Base-by-base conservation (phyloP, 2,888 invertebrate genomes). In the Chromoteleia sp. region DNA sequence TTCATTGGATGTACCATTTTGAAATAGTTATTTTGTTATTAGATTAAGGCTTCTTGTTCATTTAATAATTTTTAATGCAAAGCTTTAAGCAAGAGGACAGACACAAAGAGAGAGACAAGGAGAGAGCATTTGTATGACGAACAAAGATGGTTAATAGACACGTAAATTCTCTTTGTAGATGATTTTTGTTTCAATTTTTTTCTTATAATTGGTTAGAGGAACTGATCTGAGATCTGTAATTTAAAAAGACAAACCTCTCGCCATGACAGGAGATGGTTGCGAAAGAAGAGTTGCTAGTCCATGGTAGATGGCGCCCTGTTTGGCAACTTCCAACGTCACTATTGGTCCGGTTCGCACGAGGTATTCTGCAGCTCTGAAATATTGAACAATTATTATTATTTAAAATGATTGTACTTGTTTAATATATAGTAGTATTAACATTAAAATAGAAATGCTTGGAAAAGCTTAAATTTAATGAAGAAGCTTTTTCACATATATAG, bases 301-400 rank as follows among this genome's bases (percentile, higher is more conserved):
- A 92, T 99, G 99, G 91, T 97, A 96, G 88, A 98, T 96, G 58
- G 99, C 99, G 58, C 98, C 99, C 92, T 99, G 98, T 92, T 99
- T 99, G 19, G 98, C 98, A 78, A 99, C 99, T 92, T 98, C 98
- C 83, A 99, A 92, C 5, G 97, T 96, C 25, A 99, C 99, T 3
- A 97, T 95, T 41, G 97, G 97, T 6, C 99, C 98, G 10, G 99
- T 99, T 68, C 97, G 94, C 50, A 98, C 98, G 90, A 99, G 94
- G 91, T 98, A 97, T 91, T 99, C 98, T 1, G 99, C 99, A 79
- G 99, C 99, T 92, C 97, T 95, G 87, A n/a, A n/a, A n/a, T n/a
- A n/a, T n/a, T n/a, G n/a, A n/a, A n/a, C n/a, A n/a, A n/a, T n/a
- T n/a, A n/a, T n/a, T n/a, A n/a, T n/a, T n/a, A n/a, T n/a, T 41